Conservation (phyloP, 2,888 invertebrate genomes). For the Stenotaenia linearis region DNA sequence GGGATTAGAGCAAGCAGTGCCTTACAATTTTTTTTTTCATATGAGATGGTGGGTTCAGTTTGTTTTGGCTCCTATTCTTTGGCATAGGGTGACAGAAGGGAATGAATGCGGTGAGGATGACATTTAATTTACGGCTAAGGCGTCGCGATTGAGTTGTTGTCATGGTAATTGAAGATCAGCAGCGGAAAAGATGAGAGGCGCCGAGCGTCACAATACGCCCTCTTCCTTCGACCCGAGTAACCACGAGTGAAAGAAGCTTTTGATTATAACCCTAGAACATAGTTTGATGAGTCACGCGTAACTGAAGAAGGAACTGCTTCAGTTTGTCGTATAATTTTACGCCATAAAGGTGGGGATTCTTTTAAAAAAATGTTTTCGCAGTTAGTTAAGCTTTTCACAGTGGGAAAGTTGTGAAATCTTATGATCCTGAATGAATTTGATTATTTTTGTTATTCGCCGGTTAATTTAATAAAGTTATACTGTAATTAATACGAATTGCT, state of each 20-base stretch:
- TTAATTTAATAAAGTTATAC: too few relatives aligned
- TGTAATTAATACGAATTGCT: too few relatives aligned
- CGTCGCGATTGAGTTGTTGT: constrained; percentile 4
- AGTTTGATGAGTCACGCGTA: neutral
- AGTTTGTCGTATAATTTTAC: neutral
- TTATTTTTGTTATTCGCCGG: too few relatives aligned
- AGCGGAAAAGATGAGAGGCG: constrained; percentile 4
- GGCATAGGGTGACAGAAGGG: neutral
- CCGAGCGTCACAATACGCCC: constrained; percentile 4
- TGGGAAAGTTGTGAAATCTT: too few relatives aligned
- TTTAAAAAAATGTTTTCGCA: neutral
- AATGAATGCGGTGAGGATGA: neutral
- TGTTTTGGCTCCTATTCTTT: constrained; percentile 3
- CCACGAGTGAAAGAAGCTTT: neutral
- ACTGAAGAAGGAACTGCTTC: neutral
- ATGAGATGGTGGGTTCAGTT: neutral
- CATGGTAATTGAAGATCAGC: neutral
- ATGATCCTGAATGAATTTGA: too few relatives aligned
- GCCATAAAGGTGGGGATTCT: neutral
- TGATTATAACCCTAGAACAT: neutral
- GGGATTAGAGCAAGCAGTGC: constrained; percentile 4
- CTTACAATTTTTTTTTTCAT: neutral
- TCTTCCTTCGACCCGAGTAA: neutral
- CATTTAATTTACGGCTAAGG: constrained; percentile 9
- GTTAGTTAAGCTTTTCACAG: too few relatives aligned